Base-by-base conservation (phyloP, 2,888 invertebrate species). In the Cabera pusaria region DNA sequence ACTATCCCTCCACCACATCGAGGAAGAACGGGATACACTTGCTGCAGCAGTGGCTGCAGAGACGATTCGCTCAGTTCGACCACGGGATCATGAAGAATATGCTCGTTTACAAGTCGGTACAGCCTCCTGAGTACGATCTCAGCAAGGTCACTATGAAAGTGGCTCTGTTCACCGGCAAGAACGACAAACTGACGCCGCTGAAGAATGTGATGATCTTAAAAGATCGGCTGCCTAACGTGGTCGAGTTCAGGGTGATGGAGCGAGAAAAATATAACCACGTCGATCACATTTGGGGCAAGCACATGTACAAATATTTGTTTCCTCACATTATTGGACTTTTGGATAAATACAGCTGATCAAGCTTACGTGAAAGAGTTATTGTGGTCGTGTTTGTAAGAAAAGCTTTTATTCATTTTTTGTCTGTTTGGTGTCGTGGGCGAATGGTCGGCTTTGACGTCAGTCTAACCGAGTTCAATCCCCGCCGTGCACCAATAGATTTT, bases 131-230 rank as follows among this genome's bases (percentile, higher is more conserved):
- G 1, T 52, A 49, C 20, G 25, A 46, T 4, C 12, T 52, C 6
- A 32, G 14, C 1, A 61, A 56, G 11, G 64, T 70, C 2, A 61
- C 52, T 0, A 68, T 64, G 62, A 59, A 48, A 11, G 42, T 61
- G 5, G 69, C 64, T 7, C 48, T 92, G 5, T 78, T 90, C 38
- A 89, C 78, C 40, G 90, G 89, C 4, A 69, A 62, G 1, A 88
- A 90, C 20, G 93, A 93, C 49, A 84, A 78, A 62, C 49, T 92
- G 7, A 80, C 91, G 0, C 49, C 56, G 0, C 2, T 69, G 3
- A 29, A 52, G 17, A 69, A 72, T 31, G 61, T 64, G 0, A 38
- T 19, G 0, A 14, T 48, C 3, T 16, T 51, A 5, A 38, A 26
- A 25, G 33, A 34, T n/a, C 26, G 39, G 2, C 41, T 76, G 5